phyloP scores from a whole-genome alignment of 2,888 invertebrate species.

The Scelioninae gen. 1 region DNA sequence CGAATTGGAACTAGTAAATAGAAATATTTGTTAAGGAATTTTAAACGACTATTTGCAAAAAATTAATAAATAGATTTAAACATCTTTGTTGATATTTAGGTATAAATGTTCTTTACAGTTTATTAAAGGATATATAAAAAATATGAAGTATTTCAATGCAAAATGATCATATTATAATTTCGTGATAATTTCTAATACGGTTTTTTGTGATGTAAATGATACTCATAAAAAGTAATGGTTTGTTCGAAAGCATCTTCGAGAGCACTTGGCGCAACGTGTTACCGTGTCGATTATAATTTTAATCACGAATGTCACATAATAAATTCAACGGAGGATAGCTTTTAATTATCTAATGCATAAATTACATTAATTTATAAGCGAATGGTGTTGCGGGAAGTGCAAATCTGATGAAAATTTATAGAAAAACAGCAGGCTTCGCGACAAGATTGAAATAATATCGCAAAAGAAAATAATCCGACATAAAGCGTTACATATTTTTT shows the following conservation, averaged over 20 bases:
- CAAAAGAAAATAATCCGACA: slow-evolving; percentile 2
- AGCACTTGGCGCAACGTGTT: slow-evolving; percentile 49
- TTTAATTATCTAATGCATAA: slow-evolving; percentile 41
- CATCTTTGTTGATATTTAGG: no score
- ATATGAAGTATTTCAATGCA: neutral
- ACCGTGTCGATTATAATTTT: slow-evolving; percentile 41
- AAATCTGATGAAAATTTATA: slow-evolving; percentile 2
- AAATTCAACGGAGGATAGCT: slow-evolving; percentile 17
- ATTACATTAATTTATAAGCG: slow-evolving; percentile 14
- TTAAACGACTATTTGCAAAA: no score
- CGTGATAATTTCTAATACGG: neutral
- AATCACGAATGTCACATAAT: slow-evolving; percentile 35
- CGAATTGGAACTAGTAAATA: no score
- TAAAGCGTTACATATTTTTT: neutral
- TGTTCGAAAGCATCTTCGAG: slow-evolving; percentile 32
- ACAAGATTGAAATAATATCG: slow-evolving; percentile 1
- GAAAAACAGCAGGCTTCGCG: slow-evolving; percentile 17
- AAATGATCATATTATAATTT: neutral
- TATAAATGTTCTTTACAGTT: no score
- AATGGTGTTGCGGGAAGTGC: neutral
- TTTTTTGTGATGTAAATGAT: slow-evolving; percentile 27
- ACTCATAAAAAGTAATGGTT: slow-evolving; percentile 38
- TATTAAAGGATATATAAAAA: no score
- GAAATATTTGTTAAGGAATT: no score
- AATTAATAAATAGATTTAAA: no score